phyloP scores from a whole-genome alignment of 2,113 vertebrate genomes.

The Grammomys dolichurus region DNA sequence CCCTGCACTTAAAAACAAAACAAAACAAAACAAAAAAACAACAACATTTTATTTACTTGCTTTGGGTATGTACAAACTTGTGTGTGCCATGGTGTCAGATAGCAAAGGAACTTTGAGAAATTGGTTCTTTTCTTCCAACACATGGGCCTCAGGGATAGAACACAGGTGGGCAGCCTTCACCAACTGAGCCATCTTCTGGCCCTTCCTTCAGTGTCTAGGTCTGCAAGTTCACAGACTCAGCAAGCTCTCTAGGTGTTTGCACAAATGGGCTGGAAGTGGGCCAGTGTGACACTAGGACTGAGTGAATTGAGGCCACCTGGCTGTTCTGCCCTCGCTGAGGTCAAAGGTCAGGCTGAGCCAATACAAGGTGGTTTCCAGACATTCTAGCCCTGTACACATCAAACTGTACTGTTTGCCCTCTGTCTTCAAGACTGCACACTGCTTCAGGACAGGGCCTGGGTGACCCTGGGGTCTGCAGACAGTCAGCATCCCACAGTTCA shows the following conservation, averaged over 20 bases:
- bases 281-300: not conserved
- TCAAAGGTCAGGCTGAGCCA: not conserved
- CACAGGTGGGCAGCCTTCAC: not conserved
- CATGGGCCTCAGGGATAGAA: not conserved
- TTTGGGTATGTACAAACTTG: not conserved
- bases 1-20: not conserved
- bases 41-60: not conserved
- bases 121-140: not conserved
- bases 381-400: accelerated
- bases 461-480: accelerated
- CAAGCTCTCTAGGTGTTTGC: not conserved
- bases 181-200: not conserved
- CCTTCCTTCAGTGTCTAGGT: not conserved
- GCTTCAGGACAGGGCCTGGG: not conserved
- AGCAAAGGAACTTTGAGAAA: not conserved
- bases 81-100: not conserved
- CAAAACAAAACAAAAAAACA: too few species aligned
- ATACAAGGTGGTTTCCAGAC: not conserved
- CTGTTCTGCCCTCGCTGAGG: not conserved
- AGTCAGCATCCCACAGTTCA: not conserved
- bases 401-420: not conserved
- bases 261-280: not conserved
- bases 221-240: not conserved
- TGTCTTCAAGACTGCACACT: not conserved
- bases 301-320: not conserved